Evolutionary conservation across 2,888 invertebrate species (phyloP).

Genomic region (Brachypalpus laphriformis): DNA sequence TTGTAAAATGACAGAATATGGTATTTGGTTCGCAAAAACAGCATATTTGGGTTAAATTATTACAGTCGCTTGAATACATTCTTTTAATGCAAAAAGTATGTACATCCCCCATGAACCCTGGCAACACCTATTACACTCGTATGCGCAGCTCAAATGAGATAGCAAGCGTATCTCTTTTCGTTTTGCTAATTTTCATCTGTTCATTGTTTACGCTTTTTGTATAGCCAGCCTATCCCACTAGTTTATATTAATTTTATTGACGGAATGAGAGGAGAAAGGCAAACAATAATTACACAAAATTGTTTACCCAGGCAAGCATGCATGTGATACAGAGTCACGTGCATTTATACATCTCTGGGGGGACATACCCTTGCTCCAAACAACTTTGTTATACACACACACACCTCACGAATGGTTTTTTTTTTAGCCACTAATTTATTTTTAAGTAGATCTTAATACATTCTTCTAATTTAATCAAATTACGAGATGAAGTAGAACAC

Average conservation of each 20-base stretch:
- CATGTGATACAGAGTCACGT: neutral
- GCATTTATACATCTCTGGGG: neutral
- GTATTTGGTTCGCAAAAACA: no score
- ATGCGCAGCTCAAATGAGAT: neutral
- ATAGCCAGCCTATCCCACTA: neutral
- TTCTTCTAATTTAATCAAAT: constrained; percentile 18
- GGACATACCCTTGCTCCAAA: neutral
- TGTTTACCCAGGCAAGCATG: neutral
- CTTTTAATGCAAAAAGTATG: no score
- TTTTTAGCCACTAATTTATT: neutral
- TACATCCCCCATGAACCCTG: no score
- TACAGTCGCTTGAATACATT: no score
- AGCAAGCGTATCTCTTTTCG: neutral
- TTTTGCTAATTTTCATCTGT: constrained; percentile 14
- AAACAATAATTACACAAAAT: neutral
- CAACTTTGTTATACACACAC: neutral
- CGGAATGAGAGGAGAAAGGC: neutral
- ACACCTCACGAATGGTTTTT: neutral
- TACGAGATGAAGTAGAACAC: constrained; percentile 2
- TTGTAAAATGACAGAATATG: no score
- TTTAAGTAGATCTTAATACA: constrained; percentile 20
- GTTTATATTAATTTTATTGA: neutral
- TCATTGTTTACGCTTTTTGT: constrained; percentile 49
- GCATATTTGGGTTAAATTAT: no score
- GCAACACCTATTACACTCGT: neutral